Base-by-base conservation (phyloP, 2,888 invertebrate genomes). In the Bombylius major region DNA sequence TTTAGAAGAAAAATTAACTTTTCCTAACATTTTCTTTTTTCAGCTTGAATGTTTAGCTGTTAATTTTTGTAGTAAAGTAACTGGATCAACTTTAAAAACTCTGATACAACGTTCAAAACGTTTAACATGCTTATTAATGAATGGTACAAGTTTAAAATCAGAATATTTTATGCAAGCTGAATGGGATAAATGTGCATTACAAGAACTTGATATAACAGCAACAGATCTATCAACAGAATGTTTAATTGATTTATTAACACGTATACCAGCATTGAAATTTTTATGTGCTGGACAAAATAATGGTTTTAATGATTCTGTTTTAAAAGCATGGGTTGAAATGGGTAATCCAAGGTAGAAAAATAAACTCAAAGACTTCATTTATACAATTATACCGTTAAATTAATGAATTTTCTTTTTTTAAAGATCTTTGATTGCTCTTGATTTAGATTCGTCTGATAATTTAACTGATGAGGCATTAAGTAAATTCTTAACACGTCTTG, bases 221-320 rank as follows among this genome's bases (percentile, higher is more conserved):
- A 99, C 98, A 0, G 98, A 99, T 73, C 75, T 99, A 57, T 89
- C 90, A 4, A 85, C 93, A 0, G 97, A 98, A 69, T 92, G 95
- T 61, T 80, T 99, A 47, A 87, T 90, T 58, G 93, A 95, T 71
- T 87, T 99, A 82, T 77, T 99, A 14, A 84, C 87, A 0, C 78
- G 96, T 62, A 85, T 95, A 62, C 93, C 89, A 1, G 84, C 83
- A 56, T 77, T 97, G 36, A 80, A 89, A 63, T 96, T 93, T 77
- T 77, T 99, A 9, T 90, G 92, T 62, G 96, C 97, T 0, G 98
- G 97, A 0, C 96, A 98, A 77, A 84, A 95, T 62, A 99, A 99
- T 71, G 96, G 97, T 23, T 96, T 99, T 69, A 97, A 91, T 62
- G 99, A 99, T 71, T 81, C 86, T 48, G 98, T 98, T 8, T 71